Percentiles rank a stretch among this genome's conserved stretches.
These are phyloP conservation scores for Antidorcas marsupialis DNA, from an alignment of 2,113 vertebrate species.

Conservation along the genomic window DNA sequence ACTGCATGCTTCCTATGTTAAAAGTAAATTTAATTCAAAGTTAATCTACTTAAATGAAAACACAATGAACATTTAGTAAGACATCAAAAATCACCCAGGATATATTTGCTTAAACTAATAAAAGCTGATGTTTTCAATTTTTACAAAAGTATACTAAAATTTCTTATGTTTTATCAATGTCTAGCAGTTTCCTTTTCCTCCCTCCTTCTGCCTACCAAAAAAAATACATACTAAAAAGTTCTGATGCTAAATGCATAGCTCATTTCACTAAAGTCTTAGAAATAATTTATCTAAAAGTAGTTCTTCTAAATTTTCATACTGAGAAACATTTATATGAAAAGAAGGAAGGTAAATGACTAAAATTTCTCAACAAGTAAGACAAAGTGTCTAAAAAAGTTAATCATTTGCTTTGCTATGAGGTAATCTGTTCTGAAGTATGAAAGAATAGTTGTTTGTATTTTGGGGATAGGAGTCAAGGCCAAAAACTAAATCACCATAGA, in stretches of 20 bases:
- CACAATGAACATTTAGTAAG: background rate
- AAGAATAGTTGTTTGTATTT: background rate
- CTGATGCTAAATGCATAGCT: background rate
- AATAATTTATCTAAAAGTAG: background rate
- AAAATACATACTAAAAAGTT: background rate
- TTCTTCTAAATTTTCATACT: constrained; percentile 7
- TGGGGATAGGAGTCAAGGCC: background rate
- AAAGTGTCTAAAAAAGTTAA: background rate
- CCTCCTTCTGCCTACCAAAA: background rate
- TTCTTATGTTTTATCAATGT: background rate
- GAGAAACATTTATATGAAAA: background rate
- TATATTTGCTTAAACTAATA: background rate
- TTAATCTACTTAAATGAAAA: constrained; percentile 43
- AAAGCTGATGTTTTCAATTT: background rate
- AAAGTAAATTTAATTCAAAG: constrained; percentile 29
- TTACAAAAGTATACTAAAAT: constrained; percentile 8
- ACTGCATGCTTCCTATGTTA: background rate
- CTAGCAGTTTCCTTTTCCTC: background rate
- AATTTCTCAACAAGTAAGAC: background rate
- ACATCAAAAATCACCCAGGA: background rate
- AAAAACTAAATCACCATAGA: background rate
- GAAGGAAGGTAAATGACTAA: background rate
- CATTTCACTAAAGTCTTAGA: constrained; percentile 15
- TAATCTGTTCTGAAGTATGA: background rate
- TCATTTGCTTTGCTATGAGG: background rate